These are phyloP conservation scores for Lynx canadensis DNA, from an alignment of 2,113 vertebrate genomes.

Conservation along the genomic window DNA sequence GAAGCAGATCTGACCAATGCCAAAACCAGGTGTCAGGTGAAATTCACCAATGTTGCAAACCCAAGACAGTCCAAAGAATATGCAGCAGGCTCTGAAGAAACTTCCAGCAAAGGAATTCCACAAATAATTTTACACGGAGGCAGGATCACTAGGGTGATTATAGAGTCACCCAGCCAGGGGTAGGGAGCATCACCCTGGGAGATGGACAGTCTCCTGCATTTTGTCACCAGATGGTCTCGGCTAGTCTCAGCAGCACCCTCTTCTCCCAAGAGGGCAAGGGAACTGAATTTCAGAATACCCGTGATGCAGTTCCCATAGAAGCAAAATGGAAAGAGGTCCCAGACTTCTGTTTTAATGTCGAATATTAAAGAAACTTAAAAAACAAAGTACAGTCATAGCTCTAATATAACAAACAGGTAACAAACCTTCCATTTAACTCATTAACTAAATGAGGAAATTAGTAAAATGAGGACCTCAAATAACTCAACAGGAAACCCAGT, in stretches of 20 bases:
- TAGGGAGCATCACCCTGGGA: not conserved
- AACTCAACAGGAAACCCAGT: not conserved
- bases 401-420: not conserved
- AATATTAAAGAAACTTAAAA: not conserved
- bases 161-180: not conserved
- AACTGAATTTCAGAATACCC: not conserved
- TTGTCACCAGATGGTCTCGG: not conserved
- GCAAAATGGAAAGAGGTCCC: not conserved
- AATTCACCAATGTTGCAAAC: not conserved
- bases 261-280: not conserved
- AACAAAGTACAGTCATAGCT: not conserved
- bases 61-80: not conserved
- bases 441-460: not conserved
- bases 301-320: not conserved
- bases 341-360: not conserved
- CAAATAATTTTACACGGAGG: not conserved
- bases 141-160: not conserved
- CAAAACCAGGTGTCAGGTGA: not conserved
- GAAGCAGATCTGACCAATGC: not conserved
- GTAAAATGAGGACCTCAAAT: not conserved
- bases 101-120: not conserved
- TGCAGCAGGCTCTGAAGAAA: not conserved
- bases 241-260: not conserved
- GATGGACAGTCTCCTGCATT: not conserved
- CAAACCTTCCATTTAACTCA: not conserved